Percentiles rank a stretch among this genome's conserved stretches.
These are phyloP conservation scores for Patella pellucida DNA, from an alignment of 2,888 invertebrate species.

Conservation along the genomic window DNA sequence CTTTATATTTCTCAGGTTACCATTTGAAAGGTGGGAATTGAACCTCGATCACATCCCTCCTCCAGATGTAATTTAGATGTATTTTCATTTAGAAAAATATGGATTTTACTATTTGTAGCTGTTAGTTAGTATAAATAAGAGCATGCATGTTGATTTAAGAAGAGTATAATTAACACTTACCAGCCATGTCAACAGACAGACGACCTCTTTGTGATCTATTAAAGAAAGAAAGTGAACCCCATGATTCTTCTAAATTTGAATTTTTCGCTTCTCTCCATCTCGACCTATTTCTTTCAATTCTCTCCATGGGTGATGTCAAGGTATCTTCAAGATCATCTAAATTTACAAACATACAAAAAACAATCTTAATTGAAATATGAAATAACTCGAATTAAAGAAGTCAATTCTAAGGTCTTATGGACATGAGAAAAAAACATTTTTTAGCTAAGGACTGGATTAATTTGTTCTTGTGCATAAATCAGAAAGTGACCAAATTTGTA, in stretches of 20 bases:
- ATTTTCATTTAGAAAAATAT: not conserved
- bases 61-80: not conserved
- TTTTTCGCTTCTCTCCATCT: constrained; percentile 61
- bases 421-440: too few species aligned
- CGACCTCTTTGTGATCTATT: constrained; percentile 68
- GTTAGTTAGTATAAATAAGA: too few species aligned
- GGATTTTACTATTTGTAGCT: not conserved
- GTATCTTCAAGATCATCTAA: constrained; percentile 28
- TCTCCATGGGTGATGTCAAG: constrained; percentile 60
- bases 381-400: too few species aligned
- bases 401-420: too few species aligned
- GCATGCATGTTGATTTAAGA: too few species aligned
- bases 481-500: too few species aligned
- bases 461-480: too few species aligned
- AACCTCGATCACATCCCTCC: not conserved
- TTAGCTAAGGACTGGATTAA: too few species aligned
- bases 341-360: too few species aligned
- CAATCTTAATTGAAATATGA: too few species aligned
- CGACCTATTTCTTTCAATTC: constrained; percentile 61
- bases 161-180: constrained; percentile 38
- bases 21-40: too few species aligned
- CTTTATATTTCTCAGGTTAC: not conserved
- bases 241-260: constrained; percentile 67
- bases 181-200: constrained; percentile 67
- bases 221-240: constrained; percentile 69